These are phyloP conservation scores for Myocastor coypus DNA, from an alignment of 2,113 vertebrate species.

Conservation along the genomic window DNA sequence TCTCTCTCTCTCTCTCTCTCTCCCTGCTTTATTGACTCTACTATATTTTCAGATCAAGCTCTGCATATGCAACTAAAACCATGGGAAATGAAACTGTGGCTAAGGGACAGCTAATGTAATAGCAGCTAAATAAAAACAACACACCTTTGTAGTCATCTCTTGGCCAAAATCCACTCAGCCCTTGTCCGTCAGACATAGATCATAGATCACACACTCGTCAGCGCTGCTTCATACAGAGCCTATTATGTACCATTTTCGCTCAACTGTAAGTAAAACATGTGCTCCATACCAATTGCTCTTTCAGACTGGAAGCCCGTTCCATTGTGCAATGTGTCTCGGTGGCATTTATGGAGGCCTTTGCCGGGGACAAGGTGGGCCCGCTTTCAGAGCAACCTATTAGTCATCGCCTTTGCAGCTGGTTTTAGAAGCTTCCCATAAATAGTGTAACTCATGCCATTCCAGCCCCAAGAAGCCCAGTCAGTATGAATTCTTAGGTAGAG, in stretches of 20 bases:
- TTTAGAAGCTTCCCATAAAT: background rate
- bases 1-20: background rate
- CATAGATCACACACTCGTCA: background rate
- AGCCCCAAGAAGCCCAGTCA: background rate
- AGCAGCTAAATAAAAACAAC: background rate
- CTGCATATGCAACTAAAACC: background rate
- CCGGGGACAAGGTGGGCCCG: background rate
- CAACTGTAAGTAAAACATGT: background rate
- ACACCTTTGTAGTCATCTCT: background rate
- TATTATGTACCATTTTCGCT: background rate
- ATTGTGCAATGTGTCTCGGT: background rate
- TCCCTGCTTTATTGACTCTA: background rate
- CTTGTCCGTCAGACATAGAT: background rate
- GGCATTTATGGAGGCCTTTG: constrained; percentile 8
- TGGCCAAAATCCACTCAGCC: background rate
- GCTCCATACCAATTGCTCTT: background rate
- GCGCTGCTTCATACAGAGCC: background rate
- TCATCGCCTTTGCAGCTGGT: background rate
- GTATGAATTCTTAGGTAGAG: background rate
- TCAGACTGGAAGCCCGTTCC: background rate
- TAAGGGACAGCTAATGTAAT: background rate
- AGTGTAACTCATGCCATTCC: background rate
- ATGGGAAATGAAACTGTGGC: background rate
- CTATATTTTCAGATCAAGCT: background rate
- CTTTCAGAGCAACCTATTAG: background rate